phyloP scores from a whole-genome alignment of 2,797 vertebrate species.

The Falco naumanni region DNA sequence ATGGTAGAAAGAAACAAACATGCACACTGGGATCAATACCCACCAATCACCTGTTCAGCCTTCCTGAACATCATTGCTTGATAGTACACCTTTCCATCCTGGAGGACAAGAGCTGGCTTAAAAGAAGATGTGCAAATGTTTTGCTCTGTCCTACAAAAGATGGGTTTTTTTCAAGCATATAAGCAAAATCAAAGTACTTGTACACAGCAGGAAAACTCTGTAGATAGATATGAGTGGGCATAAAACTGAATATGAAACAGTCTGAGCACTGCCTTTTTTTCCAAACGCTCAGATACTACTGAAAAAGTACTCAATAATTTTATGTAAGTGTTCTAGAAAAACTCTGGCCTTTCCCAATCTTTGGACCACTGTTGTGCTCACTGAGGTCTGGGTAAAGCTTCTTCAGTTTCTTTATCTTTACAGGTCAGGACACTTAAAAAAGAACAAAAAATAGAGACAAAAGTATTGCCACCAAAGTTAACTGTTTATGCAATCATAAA shows the following conservation, averaged over 20 bases:
- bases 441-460: neutral
- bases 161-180: neutral
- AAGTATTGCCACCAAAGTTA: neutral
- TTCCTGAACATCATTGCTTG: neutral
- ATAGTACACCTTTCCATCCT: neutral
- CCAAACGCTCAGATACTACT: neutral
- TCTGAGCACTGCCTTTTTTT: neutral
- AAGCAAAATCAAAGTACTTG: neutral
- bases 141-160: neutral
- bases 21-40: neutral
- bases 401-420: neutral
- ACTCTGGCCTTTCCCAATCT: neutral
- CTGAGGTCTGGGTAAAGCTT: neutral
- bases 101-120: neutral
- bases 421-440: neutral
- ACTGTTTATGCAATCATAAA: neutral
- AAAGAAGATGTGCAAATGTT: neutral
- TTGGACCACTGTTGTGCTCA: neutral
- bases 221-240: neutral
- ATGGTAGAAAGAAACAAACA: neutral
- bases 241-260: neutral
- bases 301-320: neutral
- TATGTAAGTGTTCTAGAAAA: neutral
- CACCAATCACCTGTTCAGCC: neutral
- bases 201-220: neutral